Conservation (phyloP, 2,888 invertebrate species). For the Troides oblongomaculatus region DNA sequence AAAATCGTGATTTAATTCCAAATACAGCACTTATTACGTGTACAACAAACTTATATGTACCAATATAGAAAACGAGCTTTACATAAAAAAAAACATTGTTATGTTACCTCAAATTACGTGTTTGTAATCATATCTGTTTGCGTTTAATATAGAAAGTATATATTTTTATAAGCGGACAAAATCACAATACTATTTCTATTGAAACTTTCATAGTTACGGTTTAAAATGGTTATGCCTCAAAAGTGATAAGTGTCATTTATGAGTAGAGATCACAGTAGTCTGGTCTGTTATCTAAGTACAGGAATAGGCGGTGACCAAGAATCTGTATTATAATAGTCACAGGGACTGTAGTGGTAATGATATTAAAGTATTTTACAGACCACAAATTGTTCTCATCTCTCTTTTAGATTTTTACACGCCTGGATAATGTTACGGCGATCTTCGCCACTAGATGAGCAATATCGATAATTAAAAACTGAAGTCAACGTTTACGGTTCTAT, state of each 20-base stretch:
- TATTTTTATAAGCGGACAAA: conserved; percentile 29
- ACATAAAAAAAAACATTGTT: conserved; percentile 19
- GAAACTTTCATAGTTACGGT: conserved; percentile 17
- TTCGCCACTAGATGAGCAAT: background rate
- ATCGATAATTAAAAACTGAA: background rate
- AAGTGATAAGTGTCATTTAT: conserved; percentile 16
- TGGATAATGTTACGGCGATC: background rate
- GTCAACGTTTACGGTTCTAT: background rate
- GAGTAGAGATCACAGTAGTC: conserved; percentile 33
- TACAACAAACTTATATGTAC: conserved; percentile 16
- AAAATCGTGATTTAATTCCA: conserved; percentile 9
- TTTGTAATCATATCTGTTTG: conserved; percentile 20
- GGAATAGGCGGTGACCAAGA: conserved; percentile 52
- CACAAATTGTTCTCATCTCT: background rate
- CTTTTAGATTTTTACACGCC: conserved; percentile 1
- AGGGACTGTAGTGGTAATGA: conserved; percentile 4
- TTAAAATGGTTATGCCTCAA: conserved; percentile 1
- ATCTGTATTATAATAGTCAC: conserved; percentile 38
- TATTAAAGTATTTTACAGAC: conserved; percentile 45
- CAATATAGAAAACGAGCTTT: conserved; percentile 29
- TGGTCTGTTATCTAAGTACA: conserved; percentile 56
- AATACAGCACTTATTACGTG: conserved; percentile 28
- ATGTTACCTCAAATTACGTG: conserved; percentile 27
- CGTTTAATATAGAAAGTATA: conserved; percentile 25
- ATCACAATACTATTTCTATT: conserved; percentile 26